Percentiles rank a stretch among this genome's conserved stretches.
Evolutionary conservation across 64 coral and sea anemone genomes (phyloP).

Genomic region (Platygyra sinensis): DNA sequence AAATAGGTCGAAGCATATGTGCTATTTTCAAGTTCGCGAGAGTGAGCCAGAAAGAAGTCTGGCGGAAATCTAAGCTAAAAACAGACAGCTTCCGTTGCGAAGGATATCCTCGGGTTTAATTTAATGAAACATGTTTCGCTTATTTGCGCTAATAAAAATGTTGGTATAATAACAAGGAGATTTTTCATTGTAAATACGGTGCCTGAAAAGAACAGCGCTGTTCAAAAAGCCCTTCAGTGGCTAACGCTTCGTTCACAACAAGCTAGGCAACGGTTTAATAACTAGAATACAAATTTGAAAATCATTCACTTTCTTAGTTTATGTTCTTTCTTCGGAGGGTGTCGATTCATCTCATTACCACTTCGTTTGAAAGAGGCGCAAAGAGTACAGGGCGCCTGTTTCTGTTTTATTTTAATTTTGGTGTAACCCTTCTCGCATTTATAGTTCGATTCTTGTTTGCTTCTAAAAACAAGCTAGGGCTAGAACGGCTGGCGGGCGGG

Average conservation of each 20-base stretch:
- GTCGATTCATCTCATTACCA: too few relatives aligned
- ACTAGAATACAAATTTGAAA: too few relatives aligned
- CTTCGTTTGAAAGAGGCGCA: too few relatives aligned
- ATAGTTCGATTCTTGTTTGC: too few relatives aligned
- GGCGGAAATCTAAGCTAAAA: neutral
- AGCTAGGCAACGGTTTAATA: neutral
- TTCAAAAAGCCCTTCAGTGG: neutral
- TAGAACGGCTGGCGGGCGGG: neutral
- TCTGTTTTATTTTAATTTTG: too few relatives aligned
- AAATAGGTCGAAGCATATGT: too few relatives aligned
- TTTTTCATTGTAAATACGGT: slow-evolving; percentile 14
- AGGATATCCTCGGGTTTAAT: neutral
- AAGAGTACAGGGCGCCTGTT: too few relatives aligned
- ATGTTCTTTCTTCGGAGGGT: too few relatives aligned
- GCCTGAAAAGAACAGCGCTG: neutral
- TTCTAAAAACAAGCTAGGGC: neutral
- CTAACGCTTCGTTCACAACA: neutral
- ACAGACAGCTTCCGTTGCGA: neutral
- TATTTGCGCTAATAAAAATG: slow-evolving; percentile 12
- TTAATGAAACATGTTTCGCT: neutral
- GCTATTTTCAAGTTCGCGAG: too few relatives aligned
- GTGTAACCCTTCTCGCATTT: too few relatives aligned
- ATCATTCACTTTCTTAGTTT: too few relatives aligned
- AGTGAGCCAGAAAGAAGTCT: neutral
- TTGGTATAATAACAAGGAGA: neutral